Percentiles rank a stretch among this genome's conserved stretches.
Conservation (phyloP, 2,797 vertebrate genomes). For the Sebastes iracundus region DNA sequence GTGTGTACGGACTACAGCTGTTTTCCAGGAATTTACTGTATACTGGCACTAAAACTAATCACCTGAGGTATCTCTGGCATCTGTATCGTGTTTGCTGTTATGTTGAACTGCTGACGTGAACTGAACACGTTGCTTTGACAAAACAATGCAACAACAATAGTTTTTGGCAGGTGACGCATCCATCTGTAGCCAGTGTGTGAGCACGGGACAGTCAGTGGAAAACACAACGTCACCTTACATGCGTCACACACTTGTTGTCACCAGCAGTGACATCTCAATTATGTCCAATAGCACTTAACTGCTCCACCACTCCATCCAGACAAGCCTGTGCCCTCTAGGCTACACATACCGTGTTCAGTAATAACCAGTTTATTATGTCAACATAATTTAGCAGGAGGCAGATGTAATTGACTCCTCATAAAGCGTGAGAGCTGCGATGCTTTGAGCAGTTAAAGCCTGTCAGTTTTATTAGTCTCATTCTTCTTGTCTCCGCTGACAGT, state of each 20-base stretch:
- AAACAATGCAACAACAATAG: background rate
- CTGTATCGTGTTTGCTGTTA: background rate
- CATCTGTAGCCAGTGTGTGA: background rate
- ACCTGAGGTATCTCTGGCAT: background rate
- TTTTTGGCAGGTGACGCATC: background rate
- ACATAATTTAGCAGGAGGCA: constrained; percentile 42
- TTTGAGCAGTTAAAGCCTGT: constrained; percentile 22
- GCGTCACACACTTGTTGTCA: constrained; percentile 39
- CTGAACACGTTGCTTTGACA: background rate
- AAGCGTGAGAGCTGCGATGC: constrained; percentile 17
- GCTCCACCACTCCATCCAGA: background rate
- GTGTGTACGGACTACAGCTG: background rate
- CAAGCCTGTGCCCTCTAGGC: background rate
- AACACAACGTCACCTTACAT: constrained; percentile 13
- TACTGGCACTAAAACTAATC: background rate
- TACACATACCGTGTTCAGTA: background rate
- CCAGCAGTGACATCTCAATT: constrained; percentile 48
- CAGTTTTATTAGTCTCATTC: constrained; percentile 38
- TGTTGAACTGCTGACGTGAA: background rate
- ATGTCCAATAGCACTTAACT: background rate
- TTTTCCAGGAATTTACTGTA: background rate
- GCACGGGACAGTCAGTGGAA: constrained; percentile 25
- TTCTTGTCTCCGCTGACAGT: constrained; percentile 12
- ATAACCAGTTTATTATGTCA: constrained; percentile 35
- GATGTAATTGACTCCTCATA: constrained; percentile 51